Conservation (phyloP, 1,140 invertebrate genomes). For the Phocides pigmalion region DNA sequence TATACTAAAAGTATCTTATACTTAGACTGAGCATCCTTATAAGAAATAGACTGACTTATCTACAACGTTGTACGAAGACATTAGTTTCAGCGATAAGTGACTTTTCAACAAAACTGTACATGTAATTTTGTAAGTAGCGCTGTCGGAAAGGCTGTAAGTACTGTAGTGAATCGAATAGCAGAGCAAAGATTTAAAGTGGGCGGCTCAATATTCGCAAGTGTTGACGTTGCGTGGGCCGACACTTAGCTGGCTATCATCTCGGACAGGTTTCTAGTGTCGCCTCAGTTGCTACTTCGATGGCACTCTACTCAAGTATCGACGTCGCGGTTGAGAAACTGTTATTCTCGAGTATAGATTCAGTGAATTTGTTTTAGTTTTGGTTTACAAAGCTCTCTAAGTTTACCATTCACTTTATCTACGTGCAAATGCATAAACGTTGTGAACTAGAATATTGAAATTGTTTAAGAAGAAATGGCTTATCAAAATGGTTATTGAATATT, state of each 20-base stretch:
- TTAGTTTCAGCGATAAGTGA: background rate
- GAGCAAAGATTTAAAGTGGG: constrained; percentile 31
- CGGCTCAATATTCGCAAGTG: constrained; percentile 47
- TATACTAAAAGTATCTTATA: no score
- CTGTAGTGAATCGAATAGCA: constrained; percentile 13
- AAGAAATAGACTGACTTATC: no score
- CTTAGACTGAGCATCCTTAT: no score
- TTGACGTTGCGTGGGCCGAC: constrained; percentile 33
- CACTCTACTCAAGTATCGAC: constrained; percentile 40
- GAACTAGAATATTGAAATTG: no score
- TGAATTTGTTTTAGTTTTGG: background rate
- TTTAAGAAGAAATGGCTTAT: no score
- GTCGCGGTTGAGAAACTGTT: constrained; percentile 32
- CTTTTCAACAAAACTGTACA: constrained; percentile 1
- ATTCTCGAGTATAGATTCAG: constrained; percentile 14
- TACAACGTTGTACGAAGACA: no score
- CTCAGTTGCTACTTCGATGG: constrained; percentile 39
- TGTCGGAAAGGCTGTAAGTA: constrained; percentile 8
- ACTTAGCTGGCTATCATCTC: constrained; percentile 43
- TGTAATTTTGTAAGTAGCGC: constrained; percentile 1
- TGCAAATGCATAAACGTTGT: no score
- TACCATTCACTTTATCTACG: background rate
- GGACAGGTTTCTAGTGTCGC: constrained; percentile 40
- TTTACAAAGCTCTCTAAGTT: background rate
- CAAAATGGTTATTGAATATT: no score